Evolutionary conservation across 2,113 vertebrate species (phyloP), one percentile per base, ranked within the genome.

Genomic region (Donacobius atricapilla): DNA sequence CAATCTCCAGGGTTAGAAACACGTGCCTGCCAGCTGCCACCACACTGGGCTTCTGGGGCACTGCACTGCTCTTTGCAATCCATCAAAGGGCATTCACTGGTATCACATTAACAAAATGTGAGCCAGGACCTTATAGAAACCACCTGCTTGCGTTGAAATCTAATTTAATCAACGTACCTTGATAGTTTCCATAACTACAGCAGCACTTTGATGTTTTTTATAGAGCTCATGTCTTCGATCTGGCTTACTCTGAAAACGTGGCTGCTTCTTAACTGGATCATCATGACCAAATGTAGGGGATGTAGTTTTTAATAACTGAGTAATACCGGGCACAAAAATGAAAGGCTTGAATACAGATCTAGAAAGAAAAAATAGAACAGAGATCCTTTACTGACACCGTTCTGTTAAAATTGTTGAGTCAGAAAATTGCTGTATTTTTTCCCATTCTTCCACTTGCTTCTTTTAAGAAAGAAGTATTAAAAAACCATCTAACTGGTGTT

Each of bases 261-360:
- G 98, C 28, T 98, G 98, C 96, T 98, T 98, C 98, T 99, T 99
- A 40, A 98, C 98, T 12, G 99, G 98, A 94, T 99, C 98, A 70
- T 99, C 98, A 31, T 82, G 78, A 42, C 99, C 99, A 94, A 98
- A 99, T 85, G 97, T 98, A 31, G 99, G 99, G 87, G 99, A 99
- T 9, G 85, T 95, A 0, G 99, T 99, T 91, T 98, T 98, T 95
- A 98, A 96, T 75, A 99, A 94, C 63, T 93, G 98, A 64, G 93
- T 97, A 53, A 98, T 95, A 88, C 98, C 93, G 11, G 98, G 97
- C 91, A 99, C 98, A 97, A 99, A 99, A 97, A 99, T 96, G 96
- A 99, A 99, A 31, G 99, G 99, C 97, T 99, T 99, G 97, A 99
- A 99, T 60, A 99, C 86, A 86, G 99, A 99, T 96, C 99, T 99